A percentile compares a stretch with the other conserved stretches of the same genome.
Evolutionary conservation across 2,888 invertebrate genomes (phyloP).

Genomic region (Scaptomyza parva): DNA sequence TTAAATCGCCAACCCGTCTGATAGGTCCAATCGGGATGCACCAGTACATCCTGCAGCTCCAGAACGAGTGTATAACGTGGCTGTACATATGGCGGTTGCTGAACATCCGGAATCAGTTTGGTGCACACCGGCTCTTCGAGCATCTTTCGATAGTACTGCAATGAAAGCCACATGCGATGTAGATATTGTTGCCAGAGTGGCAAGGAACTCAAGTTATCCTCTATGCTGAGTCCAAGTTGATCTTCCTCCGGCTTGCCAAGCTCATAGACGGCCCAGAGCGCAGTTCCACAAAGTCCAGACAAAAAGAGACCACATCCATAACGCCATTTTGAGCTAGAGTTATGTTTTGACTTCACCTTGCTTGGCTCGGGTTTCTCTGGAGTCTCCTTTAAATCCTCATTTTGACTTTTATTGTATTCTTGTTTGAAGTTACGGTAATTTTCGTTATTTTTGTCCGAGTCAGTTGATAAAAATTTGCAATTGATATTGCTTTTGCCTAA

Average conservation of each 20-base stretch:
- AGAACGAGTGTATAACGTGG: slow-evolving; percentile 98
- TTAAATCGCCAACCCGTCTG: slow-evolving; percentile 99
- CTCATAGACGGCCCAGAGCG: slow-evolving; percentile 88
- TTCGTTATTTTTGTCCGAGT: no score
- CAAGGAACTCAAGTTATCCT: slow-evolving; percentile 90
- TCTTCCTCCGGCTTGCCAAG: slow-evolving; percentile 90
- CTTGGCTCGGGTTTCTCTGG: not conserved
- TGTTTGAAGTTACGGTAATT: not conserved
- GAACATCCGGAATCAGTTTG: slow-evolving; percentile 95
- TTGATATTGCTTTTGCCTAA: not conserved
- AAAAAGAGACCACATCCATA: slow-evolving; percentile 85
- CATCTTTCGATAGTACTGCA: slow-evolving; percentile 90
- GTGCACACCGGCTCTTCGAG: slow-evolving; percentile 97
- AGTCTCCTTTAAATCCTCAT: not conserved
- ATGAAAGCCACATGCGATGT: slow-evolving; percentile 89
- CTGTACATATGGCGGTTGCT: slow-evolving; percentile 95
- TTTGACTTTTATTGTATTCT: not conserved
- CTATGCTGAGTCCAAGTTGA: slow-evolving; percentile 89
- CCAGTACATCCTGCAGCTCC: slow-evolving; percentile 97
- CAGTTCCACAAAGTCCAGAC: slow-evolving; percentile 86
- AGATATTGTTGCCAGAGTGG: slow-evolving; percentile 89
- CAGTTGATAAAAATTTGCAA: not conserved
- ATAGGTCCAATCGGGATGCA: slow-evolving; percentile 99
- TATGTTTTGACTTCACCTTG: not conserved
- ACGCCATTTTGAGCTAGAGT: not conserved